A percentile compares a stretch with the other conserved stretches of the same genome.
These are phyloP conservation scores for Phyllotreta cruciferae DNA, from an alignment of 2,888 invertebrate genomes.

Conservation along the genomic window DNA sequence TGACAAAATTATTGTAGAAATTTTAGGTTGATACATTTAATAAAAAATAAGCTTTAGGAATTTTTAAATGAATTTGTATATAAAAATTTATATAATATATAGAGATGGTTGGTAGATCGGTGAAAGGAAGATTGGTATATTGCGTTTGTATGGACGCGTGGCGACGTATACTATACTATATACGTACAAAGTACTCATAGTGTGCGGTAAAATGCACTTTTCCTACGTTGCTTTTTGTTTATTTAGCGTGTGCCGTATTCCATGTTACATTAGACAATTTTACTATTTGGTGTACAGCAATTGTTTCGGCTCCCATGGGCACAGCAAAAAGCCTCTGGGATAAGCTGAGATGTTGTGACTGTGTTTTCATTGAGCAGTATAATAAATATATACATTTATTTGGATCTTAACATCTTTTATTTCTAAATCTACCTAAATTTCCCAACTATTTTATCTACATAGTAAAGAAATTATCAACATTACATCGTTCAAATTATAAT, in stretches of 20 bases:
- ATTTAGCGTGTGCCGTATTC: slow-evolving; percentile 62
- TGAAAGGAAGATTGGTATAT: slow-evolving; percentile 56
- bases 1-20: slow-evolving; percentile 62
- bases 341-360: slow-evolving; percentile 61
- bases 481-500: no score
- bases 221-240: slow-evolving; percentile 58
- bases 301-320: slow-evolving; percentile 56
- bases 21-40: slow-evolving; percentile 62
- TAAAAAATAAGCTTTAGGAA: slow-evolving; percentile 71
- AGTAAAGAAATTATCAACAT: no score
- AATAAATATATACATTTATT: slow-evolving; percentile 81
- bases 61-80: slow-evolving; percentile 75
- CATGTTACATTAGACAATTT: slow-evolving; percentile 64
- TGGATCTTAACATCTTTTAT: slow-evolving; percentile 56
- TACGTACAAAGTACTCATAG: slow-evolving; percentile 62
- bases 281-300: slow-evolving; percentile 64
- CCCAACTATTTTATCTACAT: no score
- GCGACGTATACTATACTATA: slow-evolving; percentile 60
- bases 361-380: slow-evolving; percentile 73
- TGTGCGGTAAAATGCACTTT: slow-evolving; percentile 56
- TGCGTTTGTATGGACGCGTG: slow-evolving; percentile 58
- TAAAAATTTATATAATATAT: slow-evolving; percentile 70
- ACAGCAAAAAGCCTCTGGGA: slow-evolving; percentile 42
- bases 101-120: slow-evolving; percentile 62
- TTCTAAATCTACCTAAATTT: slow-evolving; percentile 2